phyloP scores from a whole-genome alignment of 2,797 vertebrate species.

The Peromyscus melanophrys region DNA sequence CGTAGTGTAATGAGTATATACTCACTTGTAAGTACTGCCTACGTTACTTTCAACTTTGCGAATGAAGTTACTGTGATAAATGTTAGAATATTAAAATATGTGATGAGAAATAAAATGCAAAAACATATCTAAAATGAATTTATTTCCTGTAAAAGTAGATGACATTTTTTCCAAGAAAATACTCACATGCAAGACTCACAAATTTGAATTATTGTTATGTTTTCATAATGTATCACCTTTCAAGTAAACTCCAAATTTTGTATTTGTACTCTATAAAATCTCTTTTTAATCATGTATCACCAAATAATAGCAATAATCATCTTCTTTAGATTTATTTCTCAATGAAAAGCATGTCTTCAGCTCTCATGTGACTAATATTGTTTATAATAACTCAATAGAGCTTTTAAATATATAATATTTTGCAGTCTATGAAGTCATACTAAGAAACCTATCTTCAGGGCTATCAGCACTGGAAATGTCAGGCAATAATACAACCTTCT shows the following conservation, averaged over 20 bases:
- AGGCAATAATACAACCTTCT: background rate
- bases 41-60: background rate
- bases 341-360: background rate
- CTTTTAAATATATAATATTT: background rate
- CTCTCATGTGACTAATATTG: background rate
- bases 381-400: background rate
- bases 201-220: background rate
- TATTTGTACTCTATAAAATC: background rate
- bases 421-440: background rate
- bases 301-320: background rate
- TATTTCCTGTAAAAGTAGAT: background rate
- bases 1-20: background rate
- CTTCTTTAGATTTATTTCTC: background rate
- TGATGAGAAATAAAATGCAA: background rate
- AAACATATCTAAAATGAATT: background rate
- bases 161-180: background rate
- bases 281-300: background rate
- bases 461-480: background rate
- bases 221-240: background rate
- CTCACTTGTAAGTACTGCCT: background rate
- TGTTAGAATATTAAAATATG: background rate
- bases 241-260: background rate
- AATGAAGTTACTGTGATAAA: background rate
- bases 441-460: background rate
- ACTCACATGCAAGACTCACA: background rate